Evolutionary conservation across 2,113 vertebrate genomes (phyloP), one percentile per base, ranked within the genome.

Genomic region (Passer domesticus): DNA sequence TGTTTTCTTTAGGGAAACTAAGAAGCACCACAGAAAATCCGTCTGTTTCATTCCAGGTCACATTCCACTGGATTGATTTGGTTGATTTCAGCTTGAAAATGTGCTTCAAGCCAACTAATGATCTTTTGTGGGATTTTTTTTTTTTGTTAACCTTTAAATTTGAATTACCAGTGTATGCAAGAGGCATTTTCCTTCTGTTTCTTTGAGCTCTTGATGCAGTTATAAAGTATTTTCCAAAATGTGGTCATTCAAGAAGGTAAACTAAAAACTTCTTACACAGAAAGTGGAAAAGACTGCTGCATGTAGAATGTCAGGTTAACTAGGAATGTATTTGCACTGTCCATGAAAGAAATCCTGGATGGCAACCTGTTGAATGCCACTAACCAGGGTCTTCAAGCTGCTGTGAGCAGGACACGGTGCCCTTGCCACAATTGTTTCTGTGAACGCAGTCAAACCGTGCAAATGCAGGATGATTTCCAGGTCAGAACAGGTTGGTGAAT

Each of bases 341-440:
- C 37, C 2, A 0, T 18, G 47, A 64, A 83, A 83, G 39, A 83
- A 91, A 68, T 68, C 23, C 17, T 52, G 39, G 9, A 6, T 47
- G 68, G 47, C 64, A 84, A 83, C 91, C 87, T 97, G 89, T 93
- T 94, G 94, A 93, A 49, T 81, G 68, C 68, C 6, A 4, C 60
- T 83, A 47, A 53, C 75, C 19, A 8, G 27, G 72, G 46, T 63
- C 47, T 92, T 77, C 14, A 77, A 18, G 83, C 76, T 55, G 31
- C 77, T n/a, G 73, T n/a, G 33, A 78, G 47, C 86, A 78, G 94
- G 92, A 50, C 50, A 1, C 52, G 28, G 63, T 1, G 72, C 79
- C 80, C 92, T 90, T 86, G 76, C 60, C 55, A 12, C 60, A 31
- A 1, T 67, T 86, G 72, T 92, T 89, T 55, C 79, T 7, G 3